Conservation (phyloP, 2,113 vertebrate genomes). For the Sander lucioperca region DNA sequence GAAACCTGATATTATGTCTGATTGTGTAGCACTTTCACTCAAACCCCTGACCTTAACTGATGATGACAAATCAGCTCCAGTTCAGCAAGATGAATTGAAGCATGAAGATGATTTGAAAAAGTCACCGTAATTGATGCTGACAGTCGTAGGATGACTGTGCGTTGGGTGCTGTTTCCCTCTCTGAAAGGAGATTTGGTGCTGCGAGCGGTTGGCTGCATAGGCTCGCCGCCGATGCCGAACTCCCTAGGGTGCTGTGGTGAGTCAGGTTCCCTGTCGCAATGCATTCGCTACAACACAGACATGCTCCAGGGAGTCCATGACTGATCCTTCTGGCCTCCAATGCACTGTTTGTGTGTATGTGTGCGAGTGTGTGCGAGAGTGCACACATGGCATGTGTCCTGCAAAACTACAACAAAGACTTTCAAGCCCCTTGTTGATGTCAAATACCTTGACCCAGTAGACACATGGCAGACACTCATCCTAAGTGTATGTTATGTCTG, state of each 20-base stretch:
- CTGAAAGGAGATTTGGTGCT: conserved; percentile 69
- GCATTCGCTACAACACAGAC: conserved; percentile 71
- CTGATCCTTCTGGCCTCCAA: conserved; percentile 59
- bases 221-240: conserved; percentile 53
- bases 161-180: conserved; percentile 60
- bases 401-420: conserved; percentile 28
- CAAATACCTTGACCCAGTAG: conserved; percentile 34
- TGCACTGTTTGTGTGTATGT: background rate
- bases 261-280: conserved; percentile 81
- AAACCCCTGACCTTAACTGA: conserved; percentile 31
- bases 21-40: conserved; percentile 29
- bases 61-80: conserved; percentile 61
- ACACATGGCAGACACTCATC: conserved; percentile 21
- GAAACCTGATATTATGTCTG: conserved; percentile 16
- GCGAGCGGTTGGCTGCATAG: conserved; percentile 48
- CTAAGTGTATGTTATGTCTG: conserved; percentile 12
- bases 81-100: conserved; percentile 58
- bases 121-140: conserved; percentile 69
- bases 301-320: conserved; percentile 69
- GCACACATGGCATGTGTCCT: conserved; percentile 23
- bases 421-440: conserved; percentile 29
- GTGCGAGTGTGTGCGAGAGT: background rate
- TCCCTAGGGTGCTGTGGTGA: conserved; percentile 72
- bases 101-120: conserved; percentile 63
- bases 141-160: conserved; percentile 62